Conservation (phyloP, 2,888 invertebrate species). For the Metalampra italica region DNA sequence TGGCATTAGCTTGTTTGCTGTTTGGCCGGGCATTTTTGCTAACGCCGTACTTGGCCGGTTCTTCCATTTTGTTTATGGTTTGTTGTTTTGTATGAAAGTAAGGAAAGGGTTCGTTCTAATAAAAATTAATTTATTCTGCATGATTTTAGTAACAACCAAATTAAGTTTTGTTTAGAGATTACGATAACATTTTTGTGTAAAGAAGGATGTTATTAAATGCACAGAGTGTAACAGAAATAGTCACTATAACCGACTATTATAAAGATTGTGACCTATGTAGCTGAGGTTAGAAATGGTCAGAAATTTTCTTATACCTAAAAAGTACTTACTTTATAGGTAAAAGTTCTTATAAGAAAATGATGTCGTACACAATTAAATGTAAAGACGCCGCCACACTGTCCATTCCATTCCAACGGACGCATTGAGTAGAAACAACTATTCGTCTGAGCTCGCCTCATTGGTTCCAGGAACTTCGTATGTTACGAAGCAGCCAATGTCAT, state of each 20-base stretch:
- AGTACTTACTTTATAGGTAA: no score
- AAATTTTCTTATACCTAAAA: no score
- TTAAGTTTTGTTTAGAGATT: no score
- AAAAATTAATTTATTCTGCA: no score
- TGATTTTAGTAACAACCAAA: no score
- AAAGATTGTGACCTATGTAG: no score
- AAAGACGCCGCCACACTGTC: not conserved
- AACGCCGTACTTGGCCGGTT: slow-evolving; percentile 30
- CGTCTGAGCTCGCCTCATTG: slow-evolving; percentile 4
- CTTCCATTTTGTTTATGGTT: slow-evolving; percentile 31
- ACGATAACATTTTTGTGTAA: no score
- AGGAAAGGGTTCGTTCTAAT: not conserved
- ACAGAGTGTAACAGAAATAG: no score
- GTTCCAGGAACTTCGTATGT: slow-evolving; percentile 3
- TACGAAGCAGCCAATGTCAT: not conserved
- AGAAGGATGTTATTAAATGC: no score
- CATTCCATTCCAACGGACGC: slow-evolving; percentile 15
- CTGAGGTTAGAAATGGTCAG: no score
- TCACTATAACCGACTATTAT: no score
- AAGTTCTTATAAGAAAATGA: no score
- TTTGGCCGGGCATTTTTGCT: slow-evolving; percentile 51
- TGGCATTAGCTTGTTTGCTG: slow-evolving; percentile 63
- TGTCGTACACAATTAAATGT: not conserved
- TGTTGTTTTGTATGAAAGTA: not conserved
- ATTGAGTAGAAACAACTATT: slow-evolving; percentile 1